Conservation (phyloP, 2,113 vertebrate genomes). For the Emydura subglobosa region DNA sequence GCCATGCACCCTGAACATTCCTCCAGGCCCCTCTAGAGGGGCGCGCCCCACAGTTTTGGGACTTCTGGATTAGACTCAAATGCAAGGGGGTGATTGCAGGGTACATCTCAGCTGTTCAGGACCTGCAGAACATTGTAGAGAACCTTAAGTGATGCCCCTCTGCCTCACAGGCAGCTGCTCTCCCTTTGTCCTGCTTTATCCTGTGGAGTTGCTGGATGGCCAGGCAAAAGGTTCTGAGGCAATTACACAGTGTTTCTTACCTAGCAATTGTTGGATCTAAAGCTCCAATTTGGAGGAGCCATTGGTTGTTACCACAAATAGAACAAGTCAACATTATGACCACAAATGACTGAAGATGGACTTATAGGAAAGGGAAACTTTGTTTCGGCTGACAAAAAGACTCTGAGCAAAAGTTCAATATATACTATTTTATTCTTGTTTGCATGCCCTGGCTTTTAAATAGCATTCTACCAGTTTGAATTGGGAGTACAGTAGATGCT, state of each 20-base stretch:
- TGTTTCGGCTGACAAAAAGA: neutral
- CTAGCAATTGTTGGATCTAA: neutral
- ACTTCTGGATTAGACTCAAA: neutral
- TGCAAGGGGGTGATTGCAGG: too few species aligned
- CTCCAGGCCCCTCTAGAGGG: too few species aligned
- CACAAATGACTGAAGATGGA: neutral
- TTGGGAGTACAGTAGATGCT: too few species aligned
- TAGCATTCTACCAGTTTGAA: too few species aligned
- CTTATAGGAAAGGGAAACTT: neutral
- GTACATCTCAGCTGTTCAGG: neutral
- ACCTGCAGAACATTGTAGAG: neutral
- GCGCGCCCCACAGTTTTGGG: too few species aligned
- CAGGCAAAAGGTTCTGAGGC: neutral
- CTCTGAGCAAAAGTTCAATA: neutral
- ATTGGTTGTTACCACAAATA: neutral
- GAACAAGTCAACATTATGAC: neutral
- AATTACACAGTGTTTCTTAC: neutral
- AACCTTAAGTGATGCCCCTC: neutral
- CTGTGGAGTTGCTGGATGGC: neutral
- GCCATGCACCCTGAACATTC: too few species aligned
- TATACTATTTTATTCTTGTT: neutral
- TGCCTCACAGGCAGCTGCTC: neutral
- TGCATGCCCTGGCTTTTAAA: neutral
- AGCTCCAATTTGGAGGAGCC: neutral
- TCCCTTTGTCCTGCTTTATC: neutral